Percentiles rank a stretch among this genome's conserved stretches.
Conservation (phyloP, 2,113 vertebrate species). For the Hypomesus transpacificus region DNA sequence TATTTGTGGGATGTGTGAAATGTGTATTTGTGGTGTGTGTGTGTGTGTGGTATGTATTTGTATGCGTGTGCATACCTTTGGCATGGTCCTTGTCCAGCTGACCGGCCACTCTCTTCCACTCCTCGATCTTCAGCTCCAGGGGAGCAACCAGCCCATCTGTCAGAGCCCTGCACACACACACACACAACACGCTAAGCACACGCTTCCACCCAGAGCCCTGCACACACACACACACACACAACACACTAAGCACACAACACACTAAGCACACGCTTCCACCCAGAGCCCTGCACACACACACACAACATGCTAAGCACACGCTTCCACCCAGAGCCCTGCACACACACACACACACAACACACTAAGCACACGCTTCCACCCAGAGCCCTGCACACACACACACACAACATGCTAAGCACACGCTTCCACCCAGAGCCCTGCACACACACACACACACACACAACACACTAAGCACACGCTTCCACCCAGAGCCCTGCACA, state of each 20-base stretch:
- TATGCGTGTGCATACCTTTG: constrained; percentile 66
- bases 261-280: background rate
- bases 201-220: background rate
- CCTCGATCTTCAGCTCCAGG: constrained; percentile 77
- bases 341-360: background rate
- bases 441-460: too few relatives aligned
- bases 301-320: background rate
- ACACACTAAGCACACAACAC: constrained; percentile 3
- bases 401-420: background rate
- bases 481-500: too few relatives aligned
- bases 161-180: constrained; percentile 62
- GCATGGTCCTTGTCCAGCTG: constrained; percentile 82
- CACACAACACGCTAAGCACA: background rate
- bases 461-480: too few relatives aligned
- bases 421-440: background rate
- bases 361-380: background rate
- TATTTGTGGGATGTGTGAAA: too few relatives aligned
- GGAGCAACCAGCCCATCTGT: constrained; percentile 76
- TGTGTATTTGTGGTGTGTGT: background rate
- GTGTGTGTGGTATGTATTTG: background rate
- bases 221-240: too few relatives aligned
- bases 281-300: background rate
- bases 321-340: background rate
- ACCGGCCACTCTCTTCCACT: constrained; percentile 78
- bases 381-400: background rate